Evolutionary conservation across 2,797 vertebrate genomes (phyloP), one percentile per base, ranked within the genome.

Genomic region (Chelmon rostratus): DNA sequence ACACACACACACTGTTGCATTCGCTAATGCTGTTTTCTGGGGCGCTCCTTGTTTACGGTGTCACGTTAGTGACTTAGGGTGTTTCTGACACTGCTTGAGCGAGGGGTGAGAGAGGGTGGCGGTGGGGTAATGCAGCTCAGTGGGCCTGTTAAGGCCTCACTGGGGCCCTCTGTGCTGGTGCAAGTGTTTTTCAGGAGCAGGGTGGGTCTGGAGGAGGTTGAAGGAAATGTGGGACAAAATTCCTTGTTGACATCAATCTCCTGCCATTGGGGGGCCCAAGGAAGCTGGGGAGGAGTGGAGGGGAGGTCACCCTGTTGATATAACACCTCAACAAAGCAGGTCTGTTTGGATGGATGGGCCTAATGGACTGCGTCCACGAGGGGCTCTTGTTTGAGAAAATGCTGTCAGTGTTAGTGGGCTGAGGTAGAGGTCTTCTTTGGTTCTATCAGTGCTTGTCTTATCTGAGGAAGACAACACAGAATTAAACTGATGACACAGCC

Each of bases 161-260:
- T 93, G 89, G 83, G 91, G 85, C 88, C 86, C 91, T 93, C 84
- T 95, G 91, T 95, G 85, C 85, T 83, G 84, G 82, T 89, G 86
- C 92, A 86, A 92, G 92, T 94, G 91, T 94, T 94, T 94, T 91
- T 86, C 87, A 84, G 90, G 83, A 82, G 83, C 77, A 69, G 88
- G 84, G 83, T 84, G 86, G 86, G 91, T 93, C 90, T 91, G 89
- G 80, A 90, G 79, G 87, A 90, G 90, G 86, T 76, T 76, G 89
- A 90, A 87, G 93, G 90, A 94, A 94, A 93, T 85, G 76, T 91
- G 88, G 93, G 92, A 93, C 92, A 90, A 88, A 95, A 95, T 95
- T 95, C 93, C 93, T 95, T 91, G 91, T 94, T 96, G 94, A 96
- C 95, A 95, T 94, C 94, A 95, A 94, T 94, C 94, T 95, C 94